phyloP scores from a whole-genome alignment of 2,888 invertebrate species.

The Campoletis raptor region DNA sequence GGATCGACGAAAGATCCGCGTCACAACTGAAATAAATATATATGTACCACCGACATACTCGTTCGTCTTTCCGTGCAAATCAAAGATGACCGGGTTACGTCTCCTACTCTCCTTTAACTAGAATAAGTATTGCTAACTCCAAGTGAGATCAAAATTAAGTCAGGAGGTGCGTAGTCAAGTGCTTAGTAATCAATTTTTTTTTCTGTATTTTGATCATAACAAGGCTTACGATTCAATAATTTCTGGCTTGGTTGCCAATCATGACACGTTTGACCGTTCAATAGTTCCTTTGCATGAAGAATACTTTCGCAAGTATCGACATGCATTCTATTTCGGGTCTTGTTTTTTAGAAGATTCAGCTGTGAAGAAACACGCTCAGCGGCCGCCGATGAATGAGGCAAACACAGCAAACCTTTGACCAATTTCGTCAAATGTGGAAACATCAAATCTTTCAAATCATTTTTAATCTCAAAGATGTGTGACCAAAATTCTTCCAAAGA shows the following conservation, averaged over 20 bases:
- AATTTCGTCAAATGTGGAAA: constrained; percentile 53
- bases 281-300: constrained; percentile 46
- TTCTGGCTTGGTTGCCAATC: constrained; percentile 20
- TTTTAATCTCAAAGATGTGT: background rate
- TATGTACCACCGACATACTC: too few relatives aligned
- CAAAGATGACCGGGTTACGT: too few relatives aligned
- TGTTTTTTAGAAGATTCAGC: constrained; percentile 51
- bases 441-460: constrained; percentile 12
- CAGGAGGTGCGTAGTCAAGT: too few relatives aligned
- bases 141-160: too few relatives aligned
- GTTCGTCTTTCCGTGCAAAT: too few relatives aligned
- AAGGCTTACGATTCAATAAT: constrained; percentile 28
- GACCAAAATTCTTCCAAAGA: constrained; percentile 21
- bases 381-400: constrained; percentile 57
- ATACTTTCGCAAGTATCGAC: constrained; percentile 45
- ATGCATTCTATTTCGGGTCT: constrained; percentile 45
- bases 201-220: background rate
- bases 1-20: too few relatives aligned
- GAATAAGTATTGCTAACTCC: too few relatives aligned
- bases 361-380: constrained; percentile 48
- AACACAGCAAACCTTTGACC: constrained; percentile 36
- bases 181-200: background rate
- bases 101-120: too few relatives aligned
- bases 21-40: too few relatives aligned
- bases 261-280: constrained; percentile 22